These are phyloP conservation scores for Pegoplata infirma DNA, from an alignment of 2,888 invertebrate genomes.

Conservation along the genomic window DNA sequence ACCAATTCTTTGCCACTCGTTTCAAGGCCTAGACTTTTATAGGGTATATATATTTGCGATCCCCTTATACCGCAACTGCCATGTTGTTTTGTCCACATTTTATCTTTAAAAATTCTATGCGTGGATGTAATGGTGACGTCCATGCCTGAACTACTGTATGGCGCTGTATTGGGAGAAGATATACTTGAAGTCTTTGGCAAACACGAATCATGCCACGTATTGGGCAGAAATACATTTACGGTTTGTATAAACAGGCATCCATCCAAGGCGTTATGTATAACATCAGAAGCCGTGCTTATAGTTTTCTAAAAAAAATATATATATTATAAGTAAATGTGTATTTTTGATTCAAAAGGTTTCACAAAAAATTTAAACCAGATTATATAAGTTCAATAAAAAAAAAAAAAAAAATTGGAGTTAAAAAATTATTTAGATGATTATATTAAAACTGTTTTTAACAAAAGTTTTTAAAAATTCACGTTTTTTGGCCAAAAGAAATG, in stretches of 20 bases:
- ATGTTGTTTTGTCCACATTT: slow-evolving; percentile 82
- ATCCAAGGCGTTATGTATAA: background rate
- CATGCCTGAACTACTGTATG: background rate
- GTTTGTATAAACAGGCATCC: background rate
- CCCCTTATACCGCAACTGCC: slow-evolving; percentile 69
- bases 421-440: too few relatives aligned
- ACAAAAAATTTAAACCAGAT: too few relatives aligned
- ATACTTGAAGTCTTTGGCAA: background rate
- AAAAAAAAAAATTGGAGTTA: too few relatives aligned
- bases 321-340: too few relatives aligned
- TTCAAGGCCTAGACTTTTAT: slow-evolving; percentile 72
- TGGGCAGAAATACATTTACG: background rate
- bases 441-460: too few relatives aligned
- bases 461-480: too few relatives aligned
- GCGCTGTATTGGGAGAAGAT: background rate
- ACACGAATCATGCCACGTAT: background rate
- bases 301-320: background rate
- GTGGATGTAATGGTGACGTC: background rate
- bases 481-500: too few relatives aligned
- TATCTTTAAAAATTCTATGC: slow-evolving; percentile 65
- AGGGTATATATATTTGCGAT: slow-evolving; percentile 80
- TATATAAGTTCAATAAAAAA: too few relatives aligned
- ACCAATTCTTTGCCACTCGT: slow-evolving; percentile 78
- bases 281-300: background rate
- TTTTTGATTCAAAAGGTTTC: too few relatives aligned